Percentiles rank a stretch among this genome's conserved stretches.
phyloP scores from a whole-genome alignment of 1,140 invertebrate species.

The Glomeris maerens region DNA sequence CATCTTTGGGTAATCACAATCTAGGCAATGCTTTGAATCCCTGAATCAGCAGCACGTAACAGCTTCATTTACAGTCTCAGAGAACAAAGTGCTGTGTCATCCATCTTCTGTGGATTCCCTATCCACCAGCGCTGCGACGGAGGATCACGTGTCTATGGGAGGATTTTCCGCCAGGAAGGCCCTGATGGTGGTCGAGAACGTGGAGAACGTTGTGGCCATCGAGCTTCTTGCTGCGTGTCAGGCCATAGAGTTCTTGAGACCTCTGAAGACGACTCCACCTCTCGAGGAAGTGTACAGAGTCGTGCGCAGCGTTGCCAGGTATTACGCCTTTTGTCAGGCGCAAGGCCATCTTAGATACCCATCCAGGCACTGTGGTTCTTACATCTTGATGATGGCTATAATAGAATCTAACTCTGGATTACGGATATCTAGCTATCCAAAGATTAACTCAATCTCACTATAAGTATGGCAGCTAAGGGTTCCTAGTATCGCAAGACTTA shows the following conservation, averaged over 20 bases:
- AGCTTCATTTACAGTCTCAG: constrained; percentile 37
- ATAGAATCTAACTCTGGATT: too few relatives aligned
- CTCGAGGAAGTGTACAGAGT: constrained; percentile 51
- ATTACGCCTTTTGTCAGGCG: too few relatives aligned
- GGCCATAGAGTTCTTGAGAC: constrained; percentile 56
- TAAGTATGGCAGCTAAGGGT: too few relatives aligned
- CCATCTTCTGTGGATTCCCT: constrained; percentile 55
- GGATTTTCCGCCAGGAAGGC: constrained; percentile 55
- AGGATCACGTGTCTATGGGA: constrained; percentile 64
- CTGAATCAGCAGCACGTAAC: not conserved
- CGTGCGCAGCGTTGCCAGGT: constrained; percentile 42
- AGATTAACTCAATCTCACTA: too few relatives aligned
- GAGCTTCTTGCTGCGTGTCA: constrained; percentile 56
- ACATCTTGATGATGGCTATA: too few relatives aligned
- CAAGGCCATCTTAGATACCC: too few relatives aligned
- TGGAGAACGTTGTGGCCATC: constrained; percentile 45
- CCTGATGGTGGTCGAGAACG: constrained; percentile 30
- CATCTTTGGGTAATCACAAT: constrained; percentile 40
- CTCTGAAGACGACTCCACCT: constrained; percentile 50
- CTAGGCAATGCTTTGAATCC: not conserved
- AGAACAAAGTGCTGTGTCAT: constrained; percentile 61
- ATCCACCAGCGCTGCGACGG: constrained; percentile 56
- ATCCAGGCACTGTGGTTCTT: too few relatives aligned
- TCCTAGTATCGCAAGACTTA: too few relatives aligned
- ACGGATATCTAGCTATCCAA: too few relatives aligned